Conservation (phyloP, 2,113 vertebrate species). For the Varanus komodoensis region DNA sequence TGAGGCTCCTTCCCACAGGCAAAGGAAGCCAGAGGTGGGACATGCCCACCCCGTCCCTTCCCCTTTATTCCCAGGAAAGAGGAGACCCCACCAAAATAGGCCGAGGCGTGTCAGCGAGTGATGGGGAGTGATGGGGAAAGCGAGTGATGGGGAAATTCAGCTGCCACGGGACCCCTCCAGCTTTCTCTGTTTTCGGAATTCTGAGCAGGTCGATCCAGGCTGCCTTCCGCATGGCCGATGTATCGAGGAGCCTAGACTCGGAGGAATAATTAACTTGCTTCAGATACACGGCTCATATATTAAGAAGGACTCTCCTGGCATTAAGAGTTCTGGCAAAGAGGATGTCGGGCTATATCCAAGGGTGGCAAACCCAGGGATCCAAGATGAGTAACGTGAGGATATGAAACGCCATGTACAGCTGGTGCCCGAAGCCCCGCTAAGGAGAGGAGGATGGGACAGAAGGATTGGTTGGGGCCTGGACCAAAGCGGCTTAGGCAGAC, state of each 20-base stretch:
- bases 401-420: background rate
- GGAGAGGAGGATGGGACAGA: background rate
- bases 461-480: background rate
- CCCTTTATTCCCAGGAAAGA: background rate
- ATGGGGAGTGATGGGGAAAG: too few relatives aligned
- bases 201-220: background rate
- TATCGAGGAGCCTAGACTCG: too few relatives aligned
- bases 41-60: background rate
- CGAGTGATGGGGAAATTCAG: background rate
- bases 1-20: background rate
- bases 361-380: background rate
- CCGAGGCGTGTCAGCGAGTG: too few relatives aligned
- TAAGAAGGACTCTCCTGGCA: background rate
- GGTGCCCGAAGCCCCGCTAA: background rate
- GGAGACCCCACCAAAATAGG: background rate
- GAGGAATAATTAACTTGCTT: background rate
- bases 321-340: background rate
- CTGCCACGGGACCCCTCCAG: too few relatives aligned
- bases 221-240: background rate
- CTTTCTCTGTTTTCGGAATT: background rate
- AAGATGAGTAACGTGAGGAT: background rate
- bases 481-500: background rate
- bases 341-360: too few relatives aligned
- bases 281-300: background rate
- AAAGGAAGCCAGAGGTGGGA: background rate